Evolutionary conservation across 2,113 vertebrate genomes (phyloP).

Genomic region (Felis chaus): DNA sequence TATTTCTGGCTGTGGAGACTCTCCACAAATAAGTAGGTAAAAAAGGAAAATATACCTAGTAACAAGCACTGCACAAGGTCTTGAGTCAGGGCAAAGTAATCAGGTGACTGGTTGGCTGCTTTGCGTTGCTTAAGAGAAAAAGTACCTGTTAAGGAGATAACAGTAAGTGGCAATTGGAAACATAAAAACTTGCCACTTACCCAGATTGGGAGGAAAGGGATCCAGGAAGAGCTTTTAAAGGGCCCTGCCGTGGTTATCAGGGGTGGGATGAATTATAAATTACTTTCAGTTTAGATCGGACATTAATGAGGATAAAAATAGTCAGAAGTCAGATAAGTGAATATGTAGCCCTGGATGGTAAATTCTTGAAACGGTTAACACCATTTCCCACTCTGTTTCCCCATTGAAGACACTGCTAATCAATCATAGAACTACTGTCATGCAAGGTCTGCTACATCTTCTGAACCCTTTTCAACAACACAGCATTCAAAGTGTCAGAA

Average conservation of each 20-base stretch:
- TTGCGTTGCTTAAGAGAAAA: neutral
- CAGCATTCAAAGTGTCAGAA: neutral
- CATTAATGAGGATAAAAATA: neutral
- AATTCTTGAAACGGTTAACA: neutral
- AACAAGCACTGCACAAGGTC: rapidly evolving
- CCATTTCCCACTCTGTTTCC: neutral
- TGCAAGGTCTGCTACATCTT: neutral
- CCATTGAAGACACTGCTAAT: neutral
- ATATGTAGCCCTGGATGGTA: neutral
- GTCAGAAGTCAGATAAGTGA: neutral
- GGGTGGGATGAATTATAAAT: neutral
- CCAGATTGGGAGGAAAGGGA: neutral
- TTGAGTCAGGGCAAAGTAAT: neutral
- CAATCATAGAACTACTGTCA: neutral
- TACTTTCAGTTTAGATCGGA: neutral
- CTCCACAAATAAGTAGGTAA: neutral
- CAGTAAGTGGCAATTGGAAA: neutral
- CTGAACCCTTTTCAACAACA: neutral
- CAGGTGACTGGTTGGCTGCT: neutral
- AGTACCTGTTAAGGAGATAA: neutral
- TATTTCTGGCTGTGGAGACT: neutral
- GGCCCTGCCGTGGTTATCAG: neutral
- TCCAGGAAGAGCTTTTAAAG: neutral
- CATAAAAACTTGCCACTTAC: neutral
- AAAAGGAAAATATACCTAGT: neutral